These are phyloP conservation scores for Galerucella calmariensis DNA, from an alignment of 2,888 invertebrate species.

Conservation along the genomic window DNA sequence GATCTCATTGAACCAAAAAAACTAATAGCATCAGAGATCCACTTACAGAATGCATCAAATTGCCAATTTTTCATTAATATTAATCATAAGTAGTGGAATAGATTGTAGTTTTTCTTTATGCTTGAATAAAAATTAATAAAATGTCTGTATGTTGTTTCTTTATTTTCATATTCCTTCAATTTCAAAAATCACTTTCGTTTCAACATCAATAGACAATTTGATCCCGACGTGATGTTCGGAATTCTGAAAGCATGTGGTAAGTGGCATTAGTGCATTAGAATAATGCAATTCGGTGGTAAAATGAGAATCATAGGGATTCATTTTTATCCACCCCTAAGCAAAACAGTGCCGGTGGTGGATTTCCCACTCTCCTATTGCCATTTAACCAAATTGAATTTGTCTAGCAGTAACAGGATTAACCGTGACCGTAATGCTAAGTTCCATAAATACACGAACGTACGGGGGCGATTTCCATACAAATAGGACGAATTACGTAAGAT, in stretches of 20 bases:
- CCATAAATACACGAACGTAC: conserved; percentile 6
- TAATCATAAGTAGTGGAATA: too few species aligned
- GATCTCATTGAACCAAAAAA: too few species aligned
- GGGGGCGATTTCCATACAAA: neutral
- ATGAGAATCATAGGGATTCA: conserved; percentile 27
- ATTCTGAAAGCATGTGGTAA: conserved; percentile 21
- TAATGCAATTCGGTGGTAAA: conserved; percentile 27
- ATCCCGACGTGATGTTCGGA: neutral
- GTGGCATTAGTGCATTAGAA: conserved; percentile 28
- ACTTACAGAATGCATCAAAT: too few species aligned
- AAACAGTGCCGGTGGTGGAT: conserved; percentile 25
- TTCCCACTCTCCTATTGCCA: conserved; percentile 31
- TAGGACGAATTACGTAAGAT: neutral
- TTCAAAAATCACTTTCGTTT: neutral
- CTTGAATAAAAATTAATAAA: too few species aligned
- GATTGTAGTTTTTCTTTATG: too few species aligned
- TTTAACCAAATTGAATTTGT: conserved; percentile 33
- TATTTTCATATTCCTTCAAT: neutral
- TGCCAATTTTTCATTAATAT: too few species aligned
- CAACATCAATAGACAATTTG: neutral
- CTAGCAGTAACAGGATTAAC: conserved; percentile 26
- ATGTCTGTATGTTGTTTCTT: too few species aligned
- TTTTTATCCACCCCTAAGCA: conserved; percentile 25
- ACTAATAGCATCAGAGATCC: too few species aligned
- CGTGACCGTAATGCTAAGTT: conserved; percentile 27